Base-by-base conservation (phyloP, 2,888 invertebrate species). In the Lapara coniferarum region DNA sequence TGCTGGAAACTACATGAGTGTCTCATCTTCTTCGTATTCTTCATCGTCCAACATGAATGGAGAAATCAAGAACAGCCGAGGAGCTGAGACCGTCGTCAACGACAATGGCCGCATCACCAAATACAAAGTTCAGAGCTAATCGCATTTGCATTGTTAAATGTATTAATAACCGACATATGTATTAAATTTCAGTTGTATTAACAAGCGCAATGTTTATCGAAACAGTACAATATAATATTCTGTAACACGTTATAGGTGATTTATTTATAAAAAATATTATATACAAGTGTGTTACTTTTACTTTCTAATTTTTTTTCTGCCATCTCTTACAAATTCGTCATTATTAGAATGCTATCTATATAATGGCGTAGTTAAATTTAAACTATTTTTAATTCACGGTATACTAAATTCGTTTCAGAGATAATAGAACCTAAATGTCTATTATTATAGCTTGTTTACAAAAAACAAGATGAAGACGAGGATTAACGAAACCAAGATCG, bases 81-180 rank as follows among this genome's bases (percentile, higher is more conserved):
- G 94, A 63, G 95, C 97, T 0, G 90, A 95, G 58, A 96, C 97
- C 10, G 91, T 95, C 0, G 92, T 97, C 68, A 96, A 97, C 81
- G 95, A 97, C 77, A 97, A 97, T 81, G 97, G 97, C 73, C 96
- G 95, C 82, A 81, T 97, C 57, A 95, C 95, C 69, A 94, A 94
- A 66, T 96, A 96, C 80, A 92, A 92, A 53, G 95, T 95, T 7
- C 73, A 83, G 16, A 87, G 73, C 68, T 70, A 70, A 56, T 52
- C 14, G 53, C 53, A 7, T 46, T 56, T 16, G 16, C 4, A 14
- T 37, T 49, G 10, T 46, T 16, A 44, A 12, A 0, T 4, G 19
- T 19, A 49, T 49, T 19, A 5, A 13, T 57, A 49, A 13, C 1
- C 63, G 13, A 63, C 13, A 49, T 49, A 19, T 56, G 30, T 57